These are phyloP conservation scores for Pseudochirops cupreus DNA, from an alignment of 2,797 vertebrate species.

Conservation along the genomic window DNA sequence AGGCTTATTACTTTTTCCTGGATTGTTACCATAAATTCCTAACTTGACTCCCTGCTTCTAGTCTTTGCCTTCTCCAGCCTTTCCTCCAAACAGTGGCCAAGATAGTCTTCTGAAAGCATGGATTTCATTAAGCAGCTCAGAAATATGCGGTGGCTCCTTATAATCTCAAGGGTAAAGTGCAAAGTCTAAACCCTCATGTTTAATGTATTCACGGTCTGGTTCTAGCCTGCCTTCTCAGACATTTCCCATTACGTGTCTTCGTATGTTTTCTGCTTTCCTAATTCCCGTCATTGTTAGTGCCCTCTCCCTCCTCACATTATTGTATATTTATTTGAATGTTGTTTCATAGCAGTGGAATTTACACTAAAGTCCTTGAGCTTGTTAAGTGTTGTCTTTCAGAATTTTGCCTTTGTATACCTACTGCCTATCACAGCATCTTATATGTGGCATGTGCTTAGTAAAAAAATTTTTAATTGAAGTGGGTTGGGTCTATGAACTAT, in stretches of 20 bases:
- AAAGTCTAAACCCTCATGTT: not conserved
- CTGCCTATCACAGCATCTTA: not conserved
- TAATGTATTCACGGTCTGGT: not conserved
- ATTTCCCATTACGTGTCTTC: not conserved
- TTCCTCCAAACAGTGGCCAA: not conserved
- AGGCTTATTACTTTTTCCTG: not conserved
- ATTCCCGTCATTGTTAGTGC: not conserved
- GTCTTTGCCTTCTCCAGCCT: not conserved
- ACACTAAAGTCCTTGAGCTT: not conserved
- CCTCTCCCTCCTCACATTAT: not conserved
- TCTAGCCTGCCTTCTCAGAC: not conserved
- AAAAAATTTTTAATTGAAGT: not conserved
- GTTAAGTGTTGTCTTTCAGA: not conserved
- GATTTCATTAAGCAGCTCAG: not conserved
- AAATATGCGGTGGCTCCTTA: not conserved
- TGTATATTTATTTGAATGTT: not conserved
- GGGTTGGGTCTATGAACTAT: slow-evolving; percentile 22
- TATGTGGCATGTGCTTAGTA: not conserved
- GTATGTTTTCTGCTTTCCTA: not conserved
- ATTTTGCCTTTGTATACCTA: not conserved
- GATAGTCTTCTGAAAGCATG: not conserved
- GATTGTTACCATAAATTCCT: not conserved
- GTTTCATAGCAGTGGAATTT: not conserved
- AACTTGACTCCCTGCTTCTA: not conserved
- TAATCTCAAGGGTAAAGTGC: not conserved